Evolutionary conservation across 2,797 vertebrate species (phyloP), one percentile per base, ranked within the genome.

Genomic region (Sebastes cheni): DNA sequence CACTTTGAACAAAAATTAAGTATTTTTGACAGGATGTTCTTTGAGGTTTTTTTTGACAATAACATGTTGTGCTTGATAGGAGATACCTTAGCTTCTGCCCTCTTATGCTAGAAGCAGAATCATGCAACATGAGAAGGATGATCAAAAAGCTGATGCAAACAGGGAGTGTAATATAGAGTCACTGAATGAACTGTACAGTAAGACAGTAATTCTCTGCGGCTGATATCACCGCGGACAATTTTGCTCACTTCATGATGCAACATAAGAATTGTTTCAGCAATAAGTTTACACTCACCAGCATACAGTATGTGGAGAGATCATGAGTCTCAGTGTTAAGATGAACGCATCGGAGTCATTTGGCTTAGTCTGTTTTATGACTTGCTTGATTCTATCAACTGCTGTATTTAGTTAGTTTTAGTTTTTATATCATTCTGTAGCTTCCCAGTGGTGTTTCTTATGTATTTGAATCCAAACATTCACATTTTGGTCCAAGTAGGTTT

Each of bases 121-220:
- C 27, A 36, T 20, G 30, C 67, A 70, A 50, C 83, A 65, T 36
- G 88, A 72, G 76, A 59, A 58, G 70, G 75, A 89, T 74, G 86
- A 90, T 93, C 84, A 91, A 88, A 90, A 77, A 86, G 86, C 84
- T 90, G 91, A 91, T 82, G 89, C 90, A 93, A 92, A 89, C 81
- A 58, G 4, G 29, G 32, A 75, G 76, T 59, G 66, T 82, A 83
- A 90, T 89, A 73, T 46, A 14, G 75, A 81, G 67, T 58, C 75
- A 22, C 71, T 79, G 85, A 86, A 81, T 80, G 77, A 88, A 73
- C n/a, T 29, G 77, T 82, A 86, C 85, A 89, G 81, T 89, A 73
- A 61, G 54, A 68, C 72, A 79, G 72, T 66, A 74, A 82, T 86
- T 80, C 76, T 88, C 79, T 67, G 71, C 3, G 66, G 87, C 83